Percentiles rank a stretch among this genome's conserved stretches.
phyloP scores from a whole-genome alignment of 2,888 invertebrate species.

The Sipunculus nudus region DNA sequence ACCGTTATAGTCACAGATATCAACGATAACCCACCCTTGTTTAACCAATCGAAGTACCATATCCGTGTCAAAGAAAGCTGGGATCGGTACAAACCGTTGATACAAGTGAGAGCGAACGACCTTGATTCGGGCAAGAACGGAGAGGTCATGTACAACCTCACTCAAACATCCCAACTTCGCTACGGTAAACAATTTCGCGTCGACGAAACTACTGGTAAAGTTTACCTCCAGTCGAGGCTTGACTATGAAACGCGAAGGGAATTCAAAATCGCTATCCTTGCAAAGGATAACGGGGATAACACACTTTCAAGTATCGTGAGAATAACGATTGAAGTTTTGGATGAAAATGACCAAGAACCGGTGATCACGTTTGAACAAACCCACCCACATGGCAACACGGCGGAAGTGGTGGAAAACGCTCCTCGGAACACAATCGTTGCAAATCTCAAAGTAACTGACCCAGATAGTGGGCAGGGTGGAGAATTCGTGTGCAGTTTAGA shows the following conservation, averaged over 20 bases:
- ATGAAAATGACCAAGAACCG: conserved; percentile 2
- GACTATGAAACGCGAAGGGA: neutral
- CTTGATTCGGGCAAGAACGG: no score
- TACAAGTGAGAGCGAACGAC: no score
- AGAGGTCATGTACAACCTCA: no score
- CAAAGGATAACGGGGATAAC: neutral
- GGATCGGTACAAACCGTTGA: no score
- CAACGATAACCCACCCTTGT: conserved; percentile 28
- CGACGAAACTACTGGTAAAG: neutral
- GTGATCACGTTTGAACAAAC: neutral
- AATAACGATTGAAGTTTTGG: neutral
- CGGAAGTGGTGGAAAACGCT: neutral
- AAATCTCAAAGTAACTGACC: no score
- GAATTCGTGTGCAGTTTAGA: no score
- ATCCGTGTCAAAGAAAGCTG: no score
- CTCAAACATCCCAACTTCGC: no score
- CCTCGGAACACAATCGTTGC: neutral
- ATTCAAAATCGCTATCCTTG: neutral
- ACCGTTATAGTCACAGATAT: conserved; percentile 23
- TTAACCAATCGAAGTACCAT: no score
- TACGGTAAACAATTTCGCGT: no score
- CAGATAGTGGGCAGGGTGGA: no score
- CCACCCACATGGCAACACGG: neutral
- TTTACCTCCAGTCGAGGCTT: neutral
- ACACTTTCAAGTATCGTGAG: neutral